These are phyloP conservation scores for Teleogryllus oceanicus DNA, from an alignment of 2,888 invertebrate genomes.

Conservation along the genomic window DNA sequence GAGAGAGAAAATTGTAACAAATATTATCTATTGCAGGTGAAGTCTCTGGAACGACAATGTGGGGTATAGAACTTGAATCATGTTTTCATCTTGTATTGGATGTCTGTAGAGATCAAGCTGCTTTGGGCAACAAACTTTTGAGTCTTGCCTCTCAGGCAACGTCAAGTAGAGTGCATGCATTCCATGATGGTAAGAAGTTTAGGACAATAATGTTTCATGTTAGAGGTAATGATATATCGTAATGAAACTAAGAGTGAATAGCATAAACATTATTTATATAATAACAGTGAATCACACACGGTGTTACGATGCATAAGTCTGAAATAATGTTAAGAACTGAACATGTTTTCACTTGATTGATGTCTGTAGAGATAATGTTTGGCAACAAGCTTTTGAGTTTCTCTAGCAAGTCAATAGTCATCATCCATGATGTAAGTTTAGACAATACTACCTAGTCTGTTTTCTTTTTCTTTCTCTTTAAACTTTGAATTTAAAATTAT, in stretches of 20 bases:
- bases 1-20: background rate
- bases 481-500: background rate
- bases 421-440: too few species aligned
- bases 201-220: background rate
- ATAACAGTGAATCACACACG: too few species aligned
- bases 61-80: slow-evolving; percentile 56
- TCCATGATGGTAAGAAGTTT: slow-evolving; percentile 28
- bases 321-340: too few species aligned
- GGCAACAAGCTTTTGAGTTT: too few species aligned
- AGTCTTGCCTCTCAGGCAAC: background rate
- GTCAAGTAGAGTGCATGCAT: background rate
- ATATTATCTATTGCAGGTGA: slow-evolving; percentile 20
- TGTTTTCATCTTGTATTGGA: slow-evolving; percentile 54
- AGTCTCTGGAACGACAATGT: slow-evolving; percentile 39
- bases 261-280: too few species aligned
- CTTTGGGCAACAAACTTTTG: slow-evolving; percentile 51
- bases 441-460: background rate
- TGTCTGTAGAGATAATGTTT: too few species aligned
- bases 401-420: too few species aligned
- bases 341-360: too few species aligned
- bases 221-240: too few species aligned
- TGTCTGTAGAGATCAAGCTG: slow-evolving; percentile 52
- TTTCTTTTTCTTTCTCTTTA: background rate
- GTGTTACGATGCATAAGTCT: too few species aligned
- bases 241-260: too few species aligned